phyloP scores from a whole-genome alignment of 2,797 vertebrate genomes.

The Poecilia wingei region DNA sequence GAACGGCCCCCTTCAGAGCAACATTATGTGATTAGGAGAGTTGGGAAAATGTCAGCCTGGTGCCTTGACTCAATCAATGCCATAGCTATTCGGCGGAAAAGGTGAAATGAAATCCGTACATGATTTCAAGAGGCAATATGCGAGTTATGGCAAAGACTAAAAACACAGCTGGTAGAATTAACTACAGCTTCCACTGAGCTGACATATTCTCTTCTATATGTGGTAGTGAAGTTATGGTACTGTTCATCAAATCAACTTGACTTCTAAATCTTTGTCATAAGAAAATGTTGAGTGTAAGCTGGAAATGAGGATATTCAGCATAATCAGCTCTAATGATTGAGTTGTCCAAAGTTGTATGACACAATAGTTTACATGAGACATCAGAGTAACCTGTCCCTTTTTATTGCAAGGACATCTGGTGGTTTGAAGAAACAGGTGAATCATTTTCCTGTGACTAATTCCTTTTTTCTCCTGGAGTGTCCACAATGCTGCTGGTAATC shows the following conservation, averaged over 20 bases:
- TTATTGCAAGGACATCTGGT: conserved; percentile 25
- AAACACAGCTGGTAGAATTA: conserved; percentile 1
- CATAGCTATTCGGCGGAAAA: conserved; percentile 16
- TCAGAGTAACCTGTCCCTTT: neutral
- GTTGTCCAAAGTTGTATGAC: neutral
- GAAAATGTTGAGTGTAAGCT: neutral
- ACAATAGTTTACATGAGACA: neutral
- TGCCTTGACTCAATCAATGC: conserved; percentile 34
- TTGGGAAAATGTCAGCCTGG: conserved; percentile 46
- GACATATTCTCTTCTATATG: neutral
- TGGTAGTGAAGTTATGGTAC: neutral
- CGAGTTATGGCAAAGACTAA: neutral
- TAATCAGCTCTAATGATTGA: neutral
- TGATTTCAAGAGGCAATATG: conserved; percentile 14
- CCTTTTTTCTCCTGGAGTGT: neutral
- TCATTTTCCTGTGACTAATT: neutral
- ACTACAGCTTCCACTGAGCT: conserved; percentile 6
- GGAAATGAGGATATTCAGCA: neutral
- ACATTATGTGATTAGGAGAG: conserved; percentile 59
- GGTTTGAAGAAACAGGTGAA: conserved; percentile 24
- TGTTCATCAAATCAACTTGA: neutral
- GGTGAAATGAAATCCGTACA: conserved; percentile 12
- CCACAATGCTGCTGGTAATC: conserved; percentile 24
- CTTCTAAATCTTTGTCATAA: neutral
- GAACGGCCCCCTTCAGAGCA: conserved; percentile 44